phyloP scores from a whole-genome alignment of 2,113 vertebrate species.

The Dryoscopus gambensis region DNA sequence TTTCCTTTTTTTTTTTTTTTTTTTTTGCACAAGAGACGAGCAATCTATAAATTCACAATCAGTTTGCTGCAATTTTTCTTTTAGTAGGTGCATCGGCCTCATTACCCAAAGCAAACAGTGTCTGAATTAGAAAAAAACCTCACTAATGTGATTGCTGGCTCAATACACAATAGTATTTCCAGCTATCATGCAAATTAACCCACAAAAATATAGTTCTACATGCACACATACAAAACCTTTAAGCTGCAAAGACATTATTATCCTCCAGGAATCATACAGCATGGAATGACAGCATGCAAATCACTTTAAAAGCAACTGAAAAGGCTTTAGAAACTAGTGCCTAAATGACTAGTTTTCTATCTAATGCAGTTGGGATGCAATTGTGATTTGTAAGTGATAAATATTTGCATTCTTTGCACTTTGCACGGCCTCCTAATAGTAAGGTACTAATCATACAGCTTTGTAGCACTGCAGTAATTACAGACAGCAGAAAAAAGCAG shows the following conservation, averaged over 20 bases:
- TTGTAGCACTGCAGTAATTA: neutral
- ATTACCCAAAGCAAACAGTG: neutral
- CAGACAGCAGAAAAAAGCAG: neutral
- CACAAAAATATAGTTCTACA: neutral
- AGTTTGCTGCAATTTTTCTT: neutral
- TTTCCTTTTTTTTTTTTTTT: neutral
- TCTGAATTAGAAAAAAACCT: neutral
- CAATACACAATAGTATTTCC: neutral
- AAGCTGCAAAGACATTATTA: neutral
- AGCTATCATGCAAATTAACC: neutral
- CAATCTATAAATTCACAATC: neutral
- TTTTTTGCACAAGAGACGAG: neutral
- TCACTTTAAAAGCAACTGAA: neutral
- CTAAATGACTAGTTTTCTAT: neutral
- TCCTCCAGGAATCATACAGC: neutral
- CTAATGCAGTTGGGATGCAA: neutral
- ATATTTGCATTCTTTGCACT: slow-evolving; percentile 64
- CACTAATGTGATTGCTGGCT: neutral
- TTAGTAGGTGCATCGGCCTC: neutral
- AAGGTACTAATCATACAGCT: neutral
- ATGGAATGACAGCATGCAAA: slow-evolving; percentile 21
- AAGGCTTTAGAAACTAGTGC: neutral
- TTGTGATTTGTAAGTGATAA: neutral
- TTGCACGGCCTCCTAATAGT: neutral
- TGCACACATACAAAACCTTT: neutral